Conservation (phyloP, 2,113 vertebrate species). For the Clarias magur region DNA sequence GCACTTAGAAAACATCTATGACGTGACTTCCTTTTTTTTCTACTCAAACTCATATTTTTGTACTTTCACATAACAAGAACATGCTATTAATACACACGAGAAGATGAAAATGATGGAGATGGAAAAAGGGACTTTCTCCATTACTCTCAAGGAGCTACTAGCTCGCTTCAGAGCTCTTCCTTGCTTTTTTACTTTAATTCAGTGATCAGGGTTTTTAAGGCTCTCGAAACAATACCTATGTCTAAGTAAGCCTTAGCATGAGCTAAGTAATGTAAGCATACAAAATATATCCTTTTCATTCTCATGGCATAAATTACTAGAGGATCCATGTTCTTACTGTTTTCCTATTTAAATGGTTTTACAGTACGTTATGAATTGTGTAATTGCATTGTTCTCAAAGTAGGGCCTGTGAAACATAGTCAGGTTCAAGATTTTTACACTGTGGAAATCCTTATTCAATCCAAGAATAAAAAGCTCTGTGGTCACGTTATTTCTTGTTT, state of each 20-base stretch:
- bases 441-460: not conserved
- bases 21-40: not conserved
- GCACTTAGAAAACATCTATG: not conserved
- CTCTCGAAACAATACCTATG: not conserved
- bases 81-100: slow-evolving; percentile 13
- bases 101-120: not conserved
- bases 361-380: not conserved
- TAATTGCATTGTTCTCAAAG: not conserved
- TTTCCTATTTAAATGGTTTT: not conserved
- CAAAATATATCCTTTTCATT: not conserved
- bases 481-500: not conserved
- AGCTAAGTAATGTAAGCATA: not conserved
- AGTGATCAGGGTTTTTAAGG: not conserved
- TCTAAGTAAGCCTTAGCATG: not conserved
- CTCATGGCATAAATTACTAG: not conserved
- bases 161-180: not conserved
- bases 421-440: not conserved
- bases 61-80: not conserved
- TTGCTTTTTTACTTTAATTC: not conserved
- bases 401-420: not conserved
- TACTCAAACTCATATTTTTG: not conserved
- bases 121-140: not conserved
- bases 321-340: not conserved
- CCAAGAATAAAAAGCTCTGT: not conserved
- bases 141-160: slow-evolving; percentile 7